Evolutionary conservation across 2,113 vertebrate species (phyloP).

Genomic region (Gymnocephalus cernua): DNA sequence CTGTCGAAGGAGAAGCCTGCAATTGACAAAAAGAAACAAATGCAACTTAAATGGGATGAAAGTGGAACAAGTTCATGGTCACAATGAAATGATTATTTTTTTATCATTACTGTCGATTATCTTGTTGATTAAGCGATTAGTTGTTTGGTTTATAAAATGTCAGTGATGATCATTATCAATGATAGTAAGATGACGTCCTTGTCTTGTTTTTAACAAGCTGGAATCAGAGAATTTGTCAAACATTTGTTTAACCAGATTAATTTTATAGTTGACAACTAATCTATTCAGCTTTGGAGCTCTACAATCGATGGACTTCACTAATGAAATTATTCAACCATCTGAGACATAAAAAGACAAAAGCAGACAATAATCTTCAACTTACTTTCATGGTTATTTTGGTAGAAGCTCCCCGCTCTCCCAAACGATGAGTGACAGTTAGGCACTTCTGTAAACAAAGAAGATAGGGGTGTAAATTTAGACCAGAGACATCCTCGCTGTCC

Average conservation of each 20-base stretch:
- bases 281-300: no score
- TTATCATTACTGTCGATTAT: no score
- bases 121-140: no score
- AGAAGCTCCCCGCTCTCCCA: constrained; percentile 88
- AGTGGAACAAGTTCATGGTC: background rate
- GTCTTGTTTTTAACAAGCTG: no score
- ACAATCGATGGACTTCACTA: background rate
- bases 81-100: no score
- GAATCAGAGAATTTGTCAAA: no score
- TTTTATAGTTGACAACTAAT: no score
- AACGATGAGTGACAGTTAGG: constrained; percentile 97
- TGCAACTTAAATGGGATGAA: background rate
- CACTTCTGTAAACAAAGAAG: constrained; percentile 89
- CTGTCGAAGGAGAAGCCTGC: constrained; percentile 93
- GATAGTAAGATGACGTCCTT: no score
- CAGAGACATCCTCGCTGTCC: constrained; percentile 36
- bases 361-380: constrained; percentile 66
- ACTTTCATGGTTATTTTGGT: constrained; percentile 92
- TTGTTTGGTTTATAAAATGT: no score
- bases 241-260: no score
- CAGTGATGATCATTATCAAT: no score
- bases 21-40: constrained; percentile 10
- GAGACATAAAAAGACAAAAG: background rate
- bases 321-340: background rate
- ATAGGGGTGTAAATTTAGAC: constrained; percentile 42